Percentiles rank a stretch among this genome's conserved stretches.
These are phyloP conservation scores for Spinus pinus DNA, from an alignment of 2,797 vertebrate genomes.

Conservation along the genomic window DNA sequence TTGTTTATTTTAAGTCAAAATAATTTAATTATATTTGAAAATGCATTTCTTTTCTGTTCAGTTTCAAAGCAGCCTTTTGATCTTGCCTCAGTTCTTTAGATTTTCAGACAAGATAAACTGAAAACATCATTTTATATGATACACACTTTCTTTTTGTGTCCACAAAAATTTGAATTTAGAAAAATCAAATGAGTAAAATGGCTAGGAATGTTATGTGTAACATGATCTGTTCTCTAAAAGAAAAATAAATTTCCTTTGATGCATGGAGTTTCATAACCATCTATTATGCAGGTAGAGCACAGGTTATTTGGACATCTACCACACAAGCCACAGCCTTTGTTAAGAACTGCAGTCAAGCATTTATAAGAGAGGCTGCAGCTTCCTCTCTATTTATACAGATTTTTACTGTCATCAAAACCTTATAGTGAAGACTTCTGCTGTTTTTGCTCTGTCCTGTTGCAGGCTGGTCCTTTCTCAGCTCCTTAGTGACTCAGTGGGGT, in stretches of 20 bases:
- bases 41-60: neutral
- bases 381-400: neutral
- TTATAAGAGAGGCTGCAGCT: neutral
- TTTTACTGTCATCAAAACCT: neutral
- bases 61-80: slow-evolving; percentile 3
- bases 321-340: neutral
- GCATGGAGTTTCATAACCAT: neutral
- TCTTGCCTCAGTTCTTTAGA: neutral
- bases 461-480: neutral
- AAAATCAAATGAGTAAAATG: neutral
- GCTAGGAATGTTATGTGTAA: neutral
- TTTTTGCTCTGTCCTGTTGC: neutral
- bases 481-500: neutral
- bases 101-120: neutral
- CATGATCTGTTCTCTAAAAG: neutral
- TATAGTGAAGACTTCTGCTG: neutral
- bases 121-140: neutral
- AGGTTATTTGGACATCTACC: neutral
- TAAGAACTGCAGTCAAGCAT: neutral
- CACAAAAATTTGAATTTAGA: neutral
- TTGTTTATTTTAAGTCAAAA: slow-evolving; percentile 9
- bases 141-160: neutral
- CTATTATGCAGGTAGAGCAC: neutral
- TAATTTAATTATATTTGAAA: neutral
- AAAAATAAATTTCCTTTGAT: neutral